phyloP scores from a whole-genome alignment of 2,113 vertebrate genomes.

The Zootoca vivipara region DNA sequence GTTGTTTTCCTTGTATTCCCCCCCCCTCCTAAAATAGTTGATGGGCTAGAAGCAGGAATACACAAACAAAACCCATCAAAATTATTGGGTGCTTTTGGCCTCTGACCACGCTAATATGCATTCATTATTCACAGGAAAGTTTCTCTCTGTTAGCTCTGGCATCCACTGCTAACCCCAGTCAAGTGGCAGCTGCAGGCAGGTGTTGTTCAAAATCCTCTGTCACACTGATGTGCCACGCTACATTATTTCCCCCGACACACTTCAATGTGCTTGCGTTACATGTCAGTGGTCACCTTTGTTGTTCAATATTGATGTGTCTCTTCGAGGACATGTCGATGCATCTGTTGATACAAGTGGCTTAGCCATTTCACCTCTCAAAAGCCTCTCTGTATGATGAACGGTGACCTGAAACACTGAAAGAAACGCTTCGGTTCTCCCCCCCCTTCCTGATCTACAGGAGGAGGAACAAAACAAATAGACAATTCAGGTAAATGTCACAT shows the following conservation, averaged over 20 bases:
- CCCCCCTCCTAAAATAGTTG: neutral
- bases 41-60: neutral
- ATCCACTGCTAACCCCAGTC: neutral
- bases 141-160: neutral
- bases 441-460: conserved; percentile 39
- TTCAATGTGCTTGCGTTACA: neutral
- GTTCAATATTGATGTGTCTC: conserved; percentile 32
- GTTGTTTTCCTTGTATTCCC: neutral
- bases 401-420: conserved; percentile 46
- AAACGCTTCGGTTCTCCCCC: conserved; percentile 26
- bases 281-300: neutral
- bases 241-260: neutral
- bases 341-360: conserved; percentile 16
- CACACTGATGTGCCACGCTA: neutral
- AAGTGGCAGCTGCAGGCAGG: neutral
- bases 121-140: neutral
- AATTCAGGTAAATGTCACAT: conserved; percentile 62
- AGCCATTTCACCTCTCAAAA: conserved; percentile 43
- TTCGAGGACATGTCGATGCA: conserved; percentile 42
- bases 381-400: conserved; percentile 51
- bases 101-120: neutral
- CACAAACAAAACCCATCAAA: neutral
- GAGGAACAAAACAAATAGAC: conserved; percentile 33
- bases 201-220: conserved; percentile 34
- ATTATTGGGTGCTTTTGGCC: neutral